Conservation (phyloP, 2,797 vertebrate species). For the Ara ararauna region DNA sequence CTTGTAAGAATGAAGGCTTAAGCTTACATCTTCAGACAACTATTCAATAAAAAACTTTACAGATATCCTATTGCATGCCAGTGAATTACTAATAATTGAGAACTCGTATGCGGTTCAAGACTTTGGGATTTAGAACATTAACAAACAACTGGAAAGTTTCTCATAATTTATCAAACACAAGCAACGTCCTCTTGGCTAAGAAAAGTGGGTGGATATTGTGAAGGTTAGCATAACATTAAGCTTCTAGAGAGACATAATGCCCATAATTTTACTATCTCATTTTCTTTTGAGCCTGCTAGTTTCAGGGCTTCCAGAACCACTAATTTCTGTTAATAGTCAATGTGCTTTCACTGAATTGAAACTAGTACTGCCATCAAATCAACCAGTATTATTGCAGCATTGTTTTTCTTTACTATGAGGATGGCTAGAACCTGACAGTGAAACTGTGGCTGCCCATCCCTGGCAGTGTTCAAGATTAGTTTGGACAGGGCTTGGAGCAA, state of each 20-base stretch:
- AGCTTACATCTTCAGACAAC: neutral
- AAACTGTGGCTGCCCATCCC: neutral
- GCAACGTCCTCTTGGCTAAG: neutral
- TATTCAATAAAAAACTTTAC: fast-evolving
- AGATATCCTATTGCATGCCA: neutral
- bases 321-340: neutral
- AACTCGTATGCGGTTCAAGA: neutral
- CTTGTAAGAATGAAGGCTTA: neutral
- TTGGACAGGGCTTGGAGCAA: neutral
- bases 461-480: neutral
- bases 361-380: neutral
- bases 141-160: neutral
- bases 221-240: neutral
- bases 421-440: neutral
- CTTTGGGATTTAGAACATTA: neutral
- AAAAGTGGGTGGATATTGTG: neutral
- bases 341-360: neutral
- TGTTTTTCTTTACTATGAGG: neutral
- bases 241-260: neutral
- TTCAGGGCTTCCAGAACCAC: neutral
- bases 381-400: neutral
- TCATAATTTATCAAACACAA: neutral
- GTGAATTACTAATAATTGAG: neutral
- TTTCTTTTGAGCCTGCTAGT: neutral
- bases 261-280: neutral